A percentile compares a stretch with the other conserved stretches of the same genome.
Conservation (phyloP, 1,140 invertebrate genomes). For the Heliconius melpomene region DNA sequence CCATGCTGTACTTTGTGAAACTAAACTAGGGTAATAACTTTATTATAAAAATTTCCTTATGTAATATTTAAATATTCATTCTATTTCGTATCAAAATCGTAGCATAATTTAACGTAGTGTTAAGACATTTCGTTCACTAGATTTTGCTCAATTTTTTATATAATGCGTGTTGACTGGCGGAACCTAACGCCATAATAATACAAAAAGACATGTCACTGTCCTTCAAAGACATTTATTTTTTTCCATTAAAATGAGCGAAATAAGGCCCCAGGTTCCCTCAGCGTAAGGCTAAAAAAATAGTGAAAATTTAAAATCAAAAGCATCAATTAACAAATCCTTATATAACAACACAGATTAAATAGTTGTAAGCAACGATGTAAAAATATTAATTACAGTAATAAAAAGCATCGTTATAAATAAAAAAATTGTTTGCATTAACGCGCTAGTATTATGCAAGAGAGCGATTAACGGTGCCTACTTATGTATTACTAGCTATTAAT, state of each 20-base stretch:
- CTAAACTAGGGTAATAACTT: neutral
- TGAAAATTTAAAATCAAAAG: neutral
- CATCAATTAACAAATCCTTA: neutral
- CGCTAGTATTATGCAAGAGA: neutral
- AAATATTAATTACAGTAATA: conserved; percentile 7
- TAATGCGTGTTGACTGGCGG: no score
- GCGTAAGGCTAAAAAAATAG: neutral
- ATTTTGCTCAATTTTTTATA: no score
- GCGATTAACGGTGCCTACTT: neutral
- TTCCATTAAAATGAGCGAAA: no score
- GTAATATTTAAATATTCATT: no score
- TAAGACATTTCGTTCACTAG: no score
- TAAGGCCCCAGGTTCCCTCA: neutral
- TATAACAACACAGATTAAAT: neutral
- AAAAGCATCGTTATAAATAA: neutral
- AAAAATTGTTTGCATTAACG: neutral
- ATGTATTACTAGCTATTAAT: no score
- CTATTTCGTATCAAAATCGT: no score
- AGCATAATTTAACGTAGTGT: no score
- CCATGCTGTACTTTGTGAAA: neutral
- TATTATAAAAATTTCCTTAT: no score
- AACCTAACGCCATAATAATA: no score
- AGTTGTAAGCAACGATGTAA: neutral
- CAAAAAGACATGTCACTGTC: no score
- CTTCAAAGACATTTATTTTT: no score